A percentile compares a stretch with the other conserved stretches of the same genome.
phyloP scores from a whole-genome alignment of 2,888 invertebrate species.

The Drosophila lutescens region DNA sequence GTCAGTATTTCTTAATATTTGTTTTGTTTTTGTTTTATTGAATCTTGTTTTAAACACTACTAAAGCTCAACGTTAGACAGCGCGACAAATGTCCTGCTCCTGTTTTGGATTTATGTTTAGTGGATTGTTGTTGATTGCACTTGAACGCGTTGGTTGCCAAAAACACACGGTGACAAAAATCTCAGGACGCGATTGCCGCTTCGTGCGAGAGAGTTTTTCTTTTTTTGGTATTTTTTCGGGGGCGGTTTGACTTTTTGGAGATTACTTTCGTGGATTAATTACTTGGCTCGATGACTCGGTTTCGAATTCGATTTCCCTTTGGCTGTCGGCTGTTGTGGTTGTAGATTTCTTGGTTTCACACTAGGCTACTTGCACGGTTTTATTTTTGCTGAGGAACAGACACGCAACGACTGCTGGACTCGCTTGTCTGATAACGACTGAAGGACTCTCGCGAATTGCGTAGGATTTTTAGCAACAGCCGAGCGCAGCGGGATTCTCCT shows the following conservation, averaged over 20 bases:
- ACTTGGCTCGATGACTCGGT: slow-evolving; percentile 53
- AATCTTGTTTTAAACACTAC: slow-evolving; percentile 60
- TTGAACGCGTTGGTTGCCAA: slow-evolving; percentile 74
- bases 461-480: slow-evolving; percentile 77
- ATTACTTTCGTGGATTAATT: slow-evolving; percentile 21
- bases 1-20: slow-evolving; percentile 6
- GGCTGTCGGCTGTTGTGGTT: slow-evolving; percentile 46
- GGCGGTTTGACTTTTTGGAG: slow-evolving; percentile 2
- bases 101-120: slow-evolving; percentile 32
- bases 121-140: slow-evolving; percentile 73
- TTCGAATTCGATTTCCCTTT: slow-evolving; percentile 28
- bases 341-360: slow-evolving; percentile 65
- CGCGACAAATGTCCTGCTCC: slow-evolving; percentile 63
- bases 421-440: slow-evolving; percentile 84
- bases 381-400: slow-evolving; percentile 79
- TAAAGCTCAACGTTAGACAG: slow-evolving; percentile 81
- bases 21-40: slow-evolving; percentile 7
- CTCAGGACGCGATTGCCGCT: slow-evolving; percentile 44
- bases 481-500: slow-evolving; percentile 53
- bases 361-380: slow-evolving; percentile 82
- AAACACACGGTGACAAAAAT: slow-evolving; percentile 67
- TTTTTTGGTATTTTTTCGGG: slow-evolving; percentile 6
- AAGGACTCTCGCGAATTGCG: slow-evolving; percentile 82
- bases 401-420: slow-evolving; percentile 84
- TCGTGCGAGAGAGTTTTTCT: slow-evolving; percentile 29